phyloP scores from a whole-genome alignment of 2,888 invertebrate species.

The Epistrophe grossulariae region DNA sequence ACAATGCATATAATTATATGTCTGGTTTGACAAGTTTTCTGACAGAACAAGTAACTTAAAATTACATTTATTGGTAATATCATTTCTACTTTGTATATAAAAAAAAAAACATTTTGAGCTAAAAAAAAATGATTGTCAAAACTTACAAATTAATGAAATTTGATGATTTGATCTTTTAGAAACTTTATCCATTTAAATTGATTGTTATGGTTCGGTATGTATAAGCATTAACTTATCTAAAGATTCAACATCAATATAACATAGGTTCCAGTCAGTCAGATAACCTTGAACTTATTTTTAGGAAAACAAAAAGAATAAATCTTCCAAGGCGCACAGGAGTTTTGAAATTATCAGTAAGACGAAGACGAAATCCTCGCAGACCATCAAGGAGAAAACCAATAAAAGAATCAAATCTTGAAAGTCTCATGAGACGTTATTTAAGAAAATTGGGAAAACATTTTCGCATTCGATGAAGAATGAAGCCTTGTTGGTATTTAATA shows the following conservation, averaged over 20 bases:
- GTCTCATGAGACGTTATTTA: not conserved
- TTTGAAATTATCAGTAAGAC: not conserved
- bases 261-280: too few species aligned
- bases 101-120: not conserved
- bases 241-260: not conserved
- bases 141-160: not conserved
- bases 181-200: not conserved
- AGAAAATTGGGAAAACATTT: constrained; percentile 11
- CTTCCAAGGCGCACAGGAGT: not conserved
- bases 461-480: not conserved
- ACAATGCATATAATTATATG: too few species aligned
- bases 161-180: not conserved
- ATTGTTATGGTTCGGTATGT: constrained; percentile 13
- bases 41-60: too few species aligned
- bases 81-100: not conserved
- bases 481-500: not conserved
- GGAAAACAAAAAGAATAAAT: not conserved
- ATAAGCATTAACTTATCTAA: not conserved
- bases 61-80: not conserved
- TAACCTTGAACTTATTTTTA: not conserved
- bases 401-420: not conserved
- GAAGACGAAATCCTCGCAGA: not conserved
- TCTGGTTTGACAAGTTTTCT: too few species aligned
- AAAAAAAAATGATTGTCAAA: not conserved
- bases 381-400: not conserved